Evolutionary conservation across 2,888 invertebrate species (phyloP).

Genomic region (Noctua fimbriata): DNA sequence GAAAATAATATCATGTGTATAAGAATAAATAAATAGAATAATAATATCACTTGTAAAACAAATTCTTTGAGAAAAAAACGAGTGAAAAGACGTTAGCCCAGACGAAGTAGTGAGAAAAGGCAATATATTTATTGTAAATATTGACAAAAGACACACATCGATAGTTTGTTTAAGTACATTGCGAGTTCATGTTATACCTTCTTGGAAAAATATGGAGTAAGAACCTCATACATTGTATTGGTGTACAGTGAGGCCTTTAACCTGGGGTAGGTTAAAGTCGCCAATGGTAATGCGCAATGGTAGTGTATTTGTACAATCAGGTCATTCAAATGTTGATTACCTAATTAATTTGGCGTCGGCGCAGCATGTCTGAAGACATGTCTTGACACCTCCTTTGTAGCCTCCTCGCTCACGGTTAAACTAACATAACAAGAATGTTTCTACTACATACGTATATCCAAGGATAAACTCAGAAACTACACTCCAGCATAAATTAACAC

Average conservation of each 20-base stretch:
- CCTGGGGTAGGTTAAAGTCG: too few relatives aligned
- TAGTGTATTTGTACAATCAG: not conserved
- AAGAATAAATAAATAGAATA: too few relatives aligned
- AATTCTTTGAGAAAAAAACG: not conserved
- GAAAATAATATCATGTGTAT: too few relatives aligned
- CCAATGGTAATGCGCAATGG: too few relatives aligned
- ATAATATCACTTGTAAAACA: not conserved
- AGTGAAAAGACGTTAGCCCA: too few relatives aligned
- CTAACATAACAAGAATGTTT: slow-evolving; percentile 14
- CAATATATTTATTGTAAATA: slow-evolving; percentile 16
- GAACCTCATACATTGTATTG: not conserved
- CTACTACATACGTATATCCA: slow-evolving; percentile 2
- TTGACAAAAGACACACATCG: slow-evolving; percentile 16
- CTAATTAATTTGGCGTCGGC: too few relatives aligned
- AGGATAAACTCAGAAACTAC: slow-evolving; percentile 18
- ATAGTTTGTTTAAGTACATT: slow-evolving; percentile 24
- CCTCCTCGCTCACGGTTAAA: not conserved
- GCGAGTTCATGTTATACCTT: not conserved
- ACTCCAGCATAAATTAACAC: slow-evolving; percentile 51
- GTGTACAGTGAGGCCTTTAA: not conserved
- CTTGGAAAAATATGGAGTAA: not conserved
- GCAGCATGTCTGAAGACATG: too few relatives aligned
- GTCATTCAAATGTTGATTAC: not conserved
- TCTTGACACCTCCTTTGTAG: too few relatives aligned
- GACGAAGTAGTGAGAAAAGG: not conserved